Evolutionary conservation across 2,113 vertebrate genomes (phyloP).

Genomic region (Galbula dea): DNA sequence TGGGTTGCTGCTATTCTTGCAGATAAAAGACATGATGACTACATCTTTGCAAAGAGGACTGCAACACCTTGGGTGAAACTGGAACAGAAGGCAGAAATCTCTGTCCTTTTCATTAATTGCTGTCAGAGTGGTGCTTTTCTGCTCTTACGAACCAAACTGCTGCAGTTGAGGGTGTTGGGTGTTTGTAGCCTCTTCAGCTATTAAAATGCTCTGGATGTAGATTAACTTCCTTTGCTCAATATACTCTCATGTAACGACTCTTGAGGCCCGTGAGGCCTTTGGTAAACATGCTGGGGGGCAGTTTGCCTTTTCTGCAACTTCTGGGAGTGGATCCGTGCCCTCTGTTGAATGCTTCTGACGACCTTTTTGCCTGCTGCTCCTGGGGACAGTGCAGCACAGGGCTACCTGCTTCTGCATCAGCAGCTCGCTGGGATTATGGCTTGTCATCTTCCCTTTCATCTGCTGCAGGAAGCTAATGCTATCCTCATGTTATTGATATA

Average conservation of each 20-base stretch:
- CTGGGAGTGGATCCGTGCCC: neutral
- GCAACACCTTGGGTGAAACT: neutral
- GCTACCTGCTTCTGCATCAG: neutral
- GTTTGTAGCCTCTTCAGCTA: neutral
- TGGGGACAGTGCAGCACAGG: neutral
- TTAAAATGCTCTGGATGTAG: neutral
- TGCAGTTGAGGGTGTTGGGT: neutral
- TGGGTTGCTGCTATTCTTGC: neutral
- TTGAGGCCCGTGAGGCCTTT: neutral
- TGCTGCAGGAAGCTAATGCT: neutral
- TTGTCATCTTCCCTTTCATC: neutral
- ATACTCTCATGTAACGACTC: neutral
- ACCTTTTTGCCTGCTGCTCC: neutral
- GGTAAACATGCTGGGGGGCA: neutral
- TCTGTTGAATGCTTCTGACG: neutral
- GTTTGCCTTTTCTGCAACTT: neutral
- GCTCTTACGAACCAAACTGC: neutral
- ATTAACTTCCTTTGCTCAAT: neutral
- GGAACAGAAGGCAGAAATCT: neutral
- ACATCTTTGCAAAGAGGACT: neutral
- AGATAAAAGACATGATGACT: neutral
- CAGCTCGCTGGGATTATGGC: fast-evolving
- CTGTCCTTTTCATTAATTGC: neutral
- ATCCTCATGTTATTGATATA: neutral
- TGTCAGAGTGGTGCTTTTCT: neutral